phyloP scores from a whole-genome alignment of 2,888 invertebrate genomes.

The Luffia ferchaultella region DNA sequence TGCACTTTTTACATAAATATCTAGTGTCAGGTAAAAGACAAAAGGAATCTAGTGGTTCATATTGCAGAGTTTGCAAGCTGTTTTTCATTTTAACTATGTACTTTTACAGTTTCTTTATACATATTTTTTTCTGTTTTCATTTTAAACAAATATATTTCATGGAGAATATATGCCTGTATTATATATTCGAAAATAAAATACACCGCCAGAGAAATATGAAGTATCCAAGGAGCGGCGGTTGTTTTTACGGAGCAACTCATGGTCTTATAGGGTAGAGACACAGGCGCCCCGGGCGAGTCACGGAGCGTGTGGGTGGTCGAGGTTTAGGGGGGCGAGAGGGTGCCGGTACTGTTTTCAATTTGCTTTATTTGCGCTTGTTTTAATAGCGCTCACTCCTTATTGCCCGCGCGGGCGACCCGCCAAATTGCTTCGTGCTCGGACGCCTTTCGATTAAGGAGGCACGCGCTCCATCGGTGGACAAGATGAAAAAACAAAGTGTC shows the following conservation, averaged over 20 bases:
- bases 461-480: constrained; percentile 20
- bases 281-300: constrained; percentile 19
- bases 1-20: no score
- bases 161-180: no score
- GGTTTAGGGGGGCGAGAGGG: constrained; percentile 23
- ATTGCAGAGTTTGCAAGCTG: no score
- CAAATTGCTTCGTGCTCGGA: constrained; percentile 62
- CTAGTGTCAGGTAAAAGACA: no score
- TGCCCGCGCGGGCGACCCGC: constrained; percentile 48
- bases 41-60: no score
- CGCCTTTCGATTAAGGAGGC: constrained; percentile 58
- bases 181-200: no score
- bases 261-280: no score
- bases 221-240: constrained; percentile 24
- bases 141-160: no score
- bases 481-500: constrained; percentile 9
- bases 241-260: constrained; percentile 40
- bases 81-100: no score
- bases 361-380: constrained; percentile 65
- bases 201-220: no score
- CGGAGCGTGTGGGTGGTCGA: constrained; percentile 29
- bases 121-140: no score
- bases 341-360: constrained; percentile 58
- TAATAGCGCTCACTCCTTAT: constrained; percentile 62
- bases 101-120: no score